Evolutionary conservation across 2,113 vertebrate species (phyloP).

Genomic region (Sebastes fasciatus): DNA sequence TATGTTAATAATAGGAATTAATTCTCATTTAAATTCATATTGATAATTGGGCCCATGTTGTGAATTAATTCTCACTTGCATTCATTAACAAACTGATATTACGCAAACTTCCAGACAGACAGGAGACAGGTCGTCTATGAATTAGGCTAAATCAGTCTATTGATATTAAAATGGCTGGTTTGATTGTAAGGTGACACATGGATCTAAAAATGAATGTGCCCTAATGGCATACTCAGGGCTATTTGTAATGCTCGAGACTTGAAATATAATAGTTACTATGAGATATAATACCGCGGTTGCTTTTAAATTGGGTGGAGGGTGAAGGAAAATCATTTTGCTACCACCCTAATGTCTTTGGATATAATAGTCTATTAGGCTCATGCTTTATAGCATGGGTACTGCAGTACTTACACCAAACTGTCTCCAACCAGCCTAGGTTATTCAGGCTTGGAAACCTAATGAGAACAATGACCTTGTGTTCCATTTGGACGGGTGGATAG

Average conservation of each 20-base stretch:
- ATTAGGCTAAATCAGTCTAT: conserved; percentile 9
- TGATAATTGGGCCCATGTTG: conserved; percentile 41
- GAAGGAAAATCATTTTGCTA: conserved; percentile 62
- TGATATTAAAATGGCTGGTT: conserved; percentile 29
- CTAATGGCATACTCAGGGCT: conserved; percentile 41
- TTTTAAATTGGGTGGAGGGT: conserved; percentile 57
- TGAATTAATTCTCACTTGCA: conserved; percentile 45
- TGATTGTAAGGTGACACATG: conserved; percentile 33
- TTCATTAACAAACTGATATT: conserved; percentile 35
- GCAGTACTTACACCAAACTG: conserved; percentile 58
- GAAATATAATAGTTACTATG: conserved; percentile 51
- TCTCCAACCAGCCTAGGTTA: conserved; percentile 52
- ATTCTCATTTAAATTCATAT: conserved; percentile 50
- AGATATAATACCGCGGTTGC: conserved; percentile 38
- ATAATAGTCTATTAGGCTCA: conserved; percentile 70
- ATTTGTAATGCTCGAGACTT: conserved; percentile 40
- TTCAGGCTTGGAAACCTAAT: conserved; percentile 65
- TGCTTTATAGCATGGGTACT: conserved; percentile 57
- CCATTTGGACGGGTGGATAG: conserved; percentile 53
- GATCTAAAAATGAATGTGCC: conserved; percentile 23
- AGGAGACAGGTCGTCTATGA: conserved; percentile 19
- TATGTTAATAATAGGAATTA: conserved; percentile 44
- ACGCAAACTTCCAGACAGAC: conserved; percentile 35
- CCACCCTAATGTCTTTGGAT: conserved; percentile 63
- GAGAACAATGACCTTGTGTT: conserved; percentile 75